These are phyloP conservation scores for Oreonectes daqikongensis DNA, from an alignment of 2,797 vertebrate genomes.

Conservation along the genomic window DNA sequence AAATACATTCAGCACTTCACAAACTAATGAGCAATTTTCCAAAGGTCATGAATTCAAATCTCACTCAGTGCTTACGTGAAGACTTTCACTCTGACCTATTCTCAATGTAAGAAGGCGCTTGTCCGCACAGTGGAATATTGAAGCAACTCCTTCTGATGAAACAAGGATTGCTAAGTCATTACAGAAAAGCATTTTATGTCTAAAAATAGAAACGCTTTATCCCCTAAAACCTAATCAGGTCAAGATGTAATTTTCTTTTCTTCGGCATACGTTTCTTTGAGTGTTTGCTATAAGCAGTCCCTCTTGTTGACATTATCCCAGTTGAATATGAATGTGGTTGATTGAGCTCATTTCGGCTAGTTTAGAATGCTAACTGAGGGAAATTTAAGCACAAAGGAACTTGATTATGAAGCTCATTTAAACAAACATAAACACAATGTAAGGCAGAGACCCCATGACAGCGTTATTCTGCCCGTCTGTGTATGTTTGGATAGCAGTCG, in stretches of 20 bases:
- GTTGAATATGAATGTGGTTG: conserved; percentile 51
- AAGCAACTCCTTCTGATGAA: conserved; percentile 6
- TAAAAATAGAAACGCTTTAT: background rate
- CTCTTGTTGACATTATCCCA: conserved; percentile 33
- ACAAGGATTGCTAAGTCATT: background rate
- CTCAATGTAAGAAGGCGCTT: background rate
- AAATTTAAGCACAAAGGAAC: conserved; percentile 64
- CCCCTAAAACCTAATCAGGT: background rate
- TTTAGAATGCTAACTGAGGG: conserved; percentile 42
- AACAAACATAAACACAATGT: conserved; percentile 62
- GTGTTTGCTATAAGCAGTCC: conserved; percentile 10
- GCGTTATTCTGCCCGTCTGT: conserved; percentile 59
- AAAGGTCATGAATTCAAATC: conserved; percentile 34
- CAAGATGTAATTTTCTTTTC: background rate
- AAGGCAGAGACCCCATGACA: conserved; percentile 65
- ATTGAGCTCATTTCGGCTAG: conserved; percentile 52
- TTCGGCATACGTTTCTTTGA: background rate
- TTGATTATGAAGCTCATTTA: conserved; percentile 66
- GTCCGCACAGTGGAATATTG: background rate
- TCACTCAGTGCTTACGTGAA: conserved; percentile 2
- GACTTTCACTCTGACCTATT: conserved; percentile 1
- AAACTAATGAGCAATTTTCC: conserved; percentile 31
- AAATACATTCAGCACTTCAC: conserved; percentile 20
- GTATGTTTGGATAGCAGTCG: conserved; percentile 61
- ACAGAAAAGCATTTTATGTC: background rate